Evolutionary conservation across 2,797 vertebrate species (phyloP), one percentile per base, ranked within the genome.

Genomic region (Leptatherina wallacei): DNA sequence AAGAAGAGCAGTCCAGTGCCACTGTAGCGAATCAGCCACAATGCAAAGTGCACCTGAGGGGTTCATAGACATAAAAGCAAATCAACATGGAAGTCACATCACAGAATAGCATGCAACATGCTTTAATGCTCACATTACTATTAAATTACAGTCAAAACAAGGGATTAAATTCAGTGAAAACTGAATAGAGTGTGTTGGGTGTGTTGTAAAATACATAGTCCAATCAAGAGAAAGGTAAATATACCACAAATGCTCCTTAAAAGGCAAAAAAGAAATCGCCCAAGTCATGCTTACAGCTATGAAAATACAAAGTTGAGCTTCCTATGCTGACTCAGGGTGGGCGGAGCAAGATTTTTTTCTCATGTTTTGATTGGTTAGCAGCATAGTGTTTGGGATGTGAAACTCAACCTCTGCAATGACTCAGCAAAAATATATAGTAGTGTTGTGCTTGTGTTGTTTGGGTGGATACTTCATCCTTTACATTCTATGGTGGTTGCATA

Each of bases 1-100:
- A 95, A 47, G 82, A 99, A 98, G 33, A 99, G 95, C 49, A 91
- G 88, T 73, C 96, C 95, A 0, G 95, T 95, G 84, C 94, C 85
- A 24, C 92, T 0, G 74, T 97, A 99, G n/a, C 97, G 95, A 4
- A 96, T 79, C 73, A 97, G 76, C 98, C 98, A 99, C 75, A 99
- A 89, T 4, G 85, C 72, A 62, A 99, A 97, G 82, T 97, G 95
- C 83, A 98, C 95, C 98, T 99, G 89, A 49, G 58, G 10, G 20
- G 61, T 47, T 68, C 44, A 82, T 0, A 18, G 11, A 35, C 24
- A 13, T 40, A 27, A 16, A 61, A 69, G 13, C 20, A 47, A 18
- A 69, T 77, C 2, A 78, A 49, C n/a, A 61, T 14, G 3, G 42
- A 55, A 5, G 20, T 1, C 0, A 49, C 6, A 40, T 13, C 0